Conservation (phyloP, 92 coral and sea anemone genomes). For the Umimayanthus chanpuru region DNA sequence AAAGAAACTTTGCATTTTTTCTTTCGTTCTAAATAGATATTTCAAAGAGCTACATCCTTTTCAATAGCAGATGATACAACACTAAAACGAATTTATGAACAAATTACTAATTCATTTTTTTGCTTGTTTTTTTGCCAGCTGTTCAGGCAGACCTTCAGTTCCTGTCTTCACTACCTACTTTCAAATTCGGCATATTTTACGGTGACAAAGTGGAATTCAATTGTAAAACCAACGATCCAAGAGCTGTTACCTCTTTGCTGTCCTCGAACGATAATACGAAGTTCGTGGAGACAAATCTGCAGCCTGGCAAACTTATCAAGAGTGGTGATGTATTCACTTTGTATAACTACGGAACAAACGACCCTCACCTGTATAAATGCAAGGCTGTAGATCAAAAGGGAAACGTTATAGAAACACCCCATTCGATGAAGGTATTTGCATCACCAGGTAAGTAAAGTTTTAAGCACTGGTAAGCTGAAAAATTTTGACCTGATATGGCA, state of each 20-base stretch:
- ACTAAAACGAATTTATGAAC: background rate
- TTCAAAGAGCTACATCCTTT: background rate
- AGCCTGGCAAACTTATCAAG: background rate
- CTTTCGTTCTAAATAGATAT: background rate
- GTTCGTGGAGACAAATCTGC: background rate
- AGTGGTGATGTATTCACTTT: slow-evolving; percentile 7
- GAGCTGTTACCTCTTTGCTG: background rate
- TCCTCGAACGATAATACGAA: too few species aligned
- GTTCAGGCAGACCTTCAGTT: background rate
- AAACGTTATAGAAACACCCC: background rate
- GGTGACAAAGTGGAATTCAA: background rate
- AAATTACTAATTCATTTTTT: background rate
- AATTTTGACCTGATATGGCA: too few species aligned
- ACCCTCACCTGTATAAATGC: background rate
- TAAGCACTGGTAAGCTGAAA: too few species aligned
- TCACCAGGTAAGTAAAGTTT: background rate
- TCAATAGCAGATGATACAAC: too few species aligned
- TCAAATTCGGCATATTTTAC: background rate
- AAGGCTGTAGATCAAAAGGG: background rate
- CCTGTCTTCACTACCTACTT: background rate
- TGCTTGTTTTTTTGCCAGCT: background rate
- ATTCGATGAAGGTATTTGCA: background rate
- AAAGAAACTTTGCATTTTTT: too few species aligned
- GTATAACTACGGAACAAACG: background rate
- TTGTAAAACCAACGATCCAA: slow-evolving; percentile 6